Conservation (phyloP, 2,888 invertebrate species). For the Epistrophe grossulariae region DNA sequence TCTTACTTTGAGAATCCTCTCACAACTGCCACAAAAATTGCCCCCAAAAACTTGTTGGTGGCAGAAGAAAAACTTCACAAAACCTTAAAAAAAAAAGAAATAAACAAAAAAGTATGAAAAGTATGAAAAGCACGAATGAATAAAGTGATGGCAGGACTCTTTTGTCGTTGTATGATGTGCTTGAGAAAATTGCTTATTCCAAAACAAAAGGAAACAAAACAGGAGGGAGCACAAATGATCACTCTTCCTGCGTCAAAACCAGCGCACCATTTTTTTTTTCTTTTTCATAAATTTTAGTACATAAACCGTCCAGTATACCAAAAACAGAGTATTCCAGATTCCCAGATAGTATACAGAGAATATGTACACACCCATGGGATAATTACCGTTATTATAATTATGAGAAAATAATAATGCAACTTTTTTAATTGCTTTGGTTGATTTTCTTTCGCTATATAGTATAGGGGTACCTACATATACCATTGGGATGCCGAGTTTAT, state of each 20-base stretch:
- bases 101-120: slow-evolving; percentile 13
- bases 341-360: neutral
- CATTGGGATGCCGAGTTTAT: slow-evolving; percentile 25
- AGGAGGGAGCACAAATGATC: slow-evolving; percentile 47
- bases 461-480: neutral
- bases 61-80: slow-evolving; percentile 37
- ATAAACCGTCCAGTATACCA: neutral
- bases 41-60: slow-evolving; percentile 67
- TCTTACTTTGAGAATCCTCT: slow-evolving; percentile 55
- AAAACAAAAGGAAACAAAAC: slow-evolving; percentile 50
- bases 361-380: slow-evolving; percentile 35
- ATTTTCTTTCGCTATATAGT: neutral
- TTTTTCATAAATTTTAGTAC: slow-evolving; percentile 4
- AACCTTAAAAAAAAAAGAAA: neutral
- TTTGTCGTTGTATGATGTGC: slow-evolving; percentile 12
- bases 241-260: slow-evolving; percentile 43
- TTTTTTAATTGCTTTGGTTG: slow-evolving; percentile 68
- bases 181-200: slow-evolving; percentile 43
- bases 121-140: slow-evolving; percentile 53
- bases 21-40: slow-evolving; percentile 67
- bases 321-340: slow-evolving; percentile 14
- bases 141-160: slow-evolving; percentile 33
- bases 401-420: slow-evolving; percentile 69
- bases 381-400: slow-evolving; percentile 67
- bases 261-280: slow-evolving; percentile 15